Conservation (phyloP, 1,140 invertebrate species). For the Chionoecetes opilio region DNA sequence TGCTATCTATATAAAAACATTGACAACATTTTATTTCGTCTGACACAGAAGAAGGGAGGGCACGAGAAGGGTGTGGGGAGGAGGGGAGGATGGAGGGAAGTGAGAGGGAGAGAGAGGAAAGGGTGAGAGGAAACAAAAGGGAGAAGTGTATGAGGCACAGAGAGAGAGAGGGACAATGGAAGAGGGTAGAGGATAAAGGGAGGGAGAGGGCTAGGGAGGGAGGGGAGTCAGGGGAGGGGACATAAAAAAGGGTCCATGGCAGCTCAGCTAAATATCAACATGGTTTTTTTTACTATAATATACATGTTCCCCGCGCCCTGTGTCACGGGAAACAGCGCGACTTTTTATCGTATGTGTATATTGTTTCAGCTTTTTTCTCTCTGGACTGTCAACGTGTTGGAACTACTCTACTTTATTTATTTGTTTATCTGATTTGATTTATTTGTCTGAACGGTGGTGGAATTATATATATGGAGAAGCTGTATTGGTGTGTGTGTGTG, state of each 20-base stretch:
- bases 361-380: background rate
- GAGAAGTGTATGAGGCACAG: too few species aligned
- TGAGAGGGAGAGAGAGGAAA: too few species aligned
- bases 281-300: background rate
- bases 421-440: background rate
- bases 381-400: background rate
- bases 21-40: too few species aligned
- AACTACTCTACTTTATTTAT: background rate
- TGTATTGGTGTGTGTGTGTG: too few species aligned
- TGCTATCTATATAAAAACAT: too few species aligned
- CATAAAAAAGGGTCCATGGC: too few species aligned
- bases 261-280: slow-evolving; percentile 14
- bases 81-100: too few species aligned
- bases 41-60: too few species aligned
- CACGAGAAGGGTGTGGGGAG: too few species aligned
- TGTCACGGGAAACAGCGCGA: background rate
- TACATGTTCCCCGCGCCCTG: background rate
- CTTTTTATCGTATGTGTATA: background rate
- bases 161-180: background rate
- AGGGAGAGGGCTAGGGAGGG: background rate
- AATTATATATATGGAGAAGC: too few species aligned
- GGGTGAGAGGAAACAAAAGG: too few species aligned
- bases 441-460: background rate
- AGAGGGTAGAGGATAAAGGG: background rate
- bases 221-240: too few species aligned